These are phyloP conservation scores for Salticus scenicus DNA, from an alignment of 2,888 invertebrate species.

Conservation along the genomic window DNA sequence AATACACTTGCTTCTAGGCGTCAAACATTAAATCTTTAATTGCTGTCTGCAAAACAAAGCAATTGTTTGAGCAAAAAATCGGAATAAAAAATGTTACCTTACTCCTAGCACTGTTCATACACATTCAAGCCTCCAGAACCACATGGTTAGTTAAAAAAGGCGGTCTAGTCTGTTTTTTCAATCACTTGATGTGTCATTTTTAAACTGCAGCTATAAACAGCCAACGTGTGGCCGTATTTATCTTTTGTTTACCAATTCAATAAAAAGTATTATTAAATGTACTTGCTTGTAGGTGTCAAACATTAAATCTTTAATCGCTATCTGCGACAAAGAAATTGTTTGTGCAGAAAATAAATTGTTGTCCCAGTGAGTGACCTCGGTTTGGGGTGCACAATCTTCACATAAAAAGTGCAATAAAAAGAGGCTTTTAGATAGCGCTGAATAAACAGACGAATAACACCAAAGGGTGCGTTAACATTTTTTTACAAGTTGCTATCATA, in stretches of 20 bases:
- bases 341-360: constrained; percentile 20
- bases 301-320: not conserved
- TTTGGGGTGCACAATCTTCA: constrained; percentile 11
- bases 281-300: not conserved
- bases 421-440: constrained; percentile 49
- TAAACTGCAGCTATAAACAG: too few relatives aligned
- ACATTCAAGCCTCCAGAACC: too few relatives aligned
- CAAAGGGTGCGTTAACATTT: constrained; percentile 17
- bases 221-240: not conserved
- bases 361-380: constrained; percentile 14
- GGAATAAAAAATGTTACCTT: too few relatives aligned
- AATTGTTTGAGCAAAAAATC: too few relatives aligned
- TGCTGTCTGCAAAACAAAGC: too few relatives aligned
- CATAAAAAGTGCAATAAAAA: constrained; percentile 35
- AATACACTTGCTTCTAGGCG: too few relatives aligned
- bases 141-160: too few relatives aligned
- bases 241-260: not conserved
- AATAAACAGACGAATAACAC: constrained; percentile 26
- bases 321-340: constrained; percentile 9
- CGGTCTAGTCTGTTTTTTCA: too few relatives aligned
- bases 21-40: too few relatives aligned
- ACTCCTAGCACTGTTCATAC: too few relatives aligned
- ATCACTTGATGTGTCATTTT: too few relatives aligned
- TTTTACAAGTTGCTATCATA: constrained; percentile 10
- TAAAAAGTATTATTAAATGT: not conserved